phyloP scores from a whole-genome alignment of 2,113 vertebrate genomes.

The Theristicus caerulescens region DNA sequence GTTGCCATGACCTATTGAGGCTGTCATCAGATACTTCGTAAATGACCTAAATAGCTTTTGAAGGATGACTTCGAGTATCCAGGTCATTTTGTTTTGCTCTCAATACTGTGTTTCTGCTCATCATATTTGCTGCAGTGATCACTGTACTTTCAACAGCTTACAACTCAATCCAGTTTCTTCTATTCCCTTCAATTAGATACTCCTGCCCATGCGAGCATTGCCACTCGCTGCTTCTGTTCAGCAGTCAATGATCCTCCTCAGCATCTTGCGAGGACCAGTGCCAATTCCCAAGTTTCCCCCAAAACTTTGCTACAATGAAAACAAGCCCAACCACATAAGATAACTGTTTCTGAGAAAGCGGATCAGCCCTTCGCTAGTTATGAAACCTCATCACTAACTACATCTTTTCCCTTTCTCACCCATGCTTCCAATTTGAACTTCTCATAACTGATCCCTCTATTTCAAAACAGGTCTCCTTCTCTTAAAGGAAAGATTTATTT shows the following conservation, averaged over 20 bases:
- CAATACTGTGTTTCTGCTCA: neutral
- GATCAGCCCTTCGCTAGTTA: neutral
- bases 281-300: rapidly evolving
- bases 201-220: neutral
- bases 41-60: neutral
- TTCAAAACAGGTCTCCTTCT: neutral
- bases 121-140: neutral
- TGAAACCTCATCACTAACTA: neutral
- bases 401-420: neutral
- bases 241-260: neutral
- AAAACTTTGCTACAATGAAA: neutral
- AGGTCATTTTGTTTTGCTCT: neutral
- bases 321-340: neutral
- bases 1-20: neutral
- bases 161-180: neutral
- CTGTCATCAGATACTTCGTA: neutral
- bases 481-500: neutral
- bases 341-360: neutral
- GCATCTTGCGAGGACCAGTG: neutral
- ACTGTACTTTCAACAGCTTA: neutral
- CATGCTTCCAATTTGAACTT: neutral
- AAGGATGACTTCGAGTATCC: neutral
- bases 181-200: neutral
- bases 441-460: neutral
- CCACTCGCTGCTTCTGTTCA: neutral